Percentiles rank a stretch among this genome's conserved stretches.
Evolutionary conservation across 2,888 invertebrate genomes (phyloP).

Genomic region (Notodonta dromedarius): DNA sequence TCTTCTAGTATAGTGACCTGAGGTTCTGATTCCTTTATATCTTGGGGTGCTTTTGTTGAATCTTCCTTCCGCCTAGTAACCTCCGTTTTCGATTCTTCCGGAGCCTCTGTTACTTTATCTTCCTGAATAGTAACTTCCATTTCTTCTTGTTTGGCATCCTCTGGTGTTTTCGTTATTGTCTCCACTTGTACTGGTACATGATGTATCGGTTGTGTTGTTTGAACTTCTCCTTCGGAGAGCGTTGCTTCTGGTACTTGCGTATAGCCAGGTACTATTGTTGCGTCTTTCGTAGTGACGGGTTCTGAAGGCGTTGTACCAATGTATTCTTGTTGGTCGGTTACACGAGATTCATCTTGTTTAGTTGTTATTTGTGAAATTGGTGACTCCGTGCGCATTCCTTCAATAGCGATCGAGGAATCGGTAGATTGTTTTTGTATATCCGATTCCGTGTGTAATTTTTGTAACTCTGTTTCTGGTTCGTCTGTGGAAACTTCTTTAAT

Average conservation of each 20-base stretch:
- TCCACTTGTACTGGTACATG: constrained; percentile 11
- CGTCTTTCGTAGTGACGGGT: neutral
- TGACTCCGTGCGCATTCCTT: constrained; percentile 21
- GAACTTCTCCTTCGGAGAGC: constrained; percentile 10
- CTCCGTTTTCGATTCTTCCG: neutral
- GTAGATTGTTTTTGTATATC: constrained; percentile 21
- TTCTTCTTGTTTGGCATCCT: neutral
- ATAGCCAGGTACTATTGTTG: neutral
- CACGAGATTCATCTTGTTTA: constrained; percentile 25
- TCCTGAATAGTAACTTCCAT: neutral
- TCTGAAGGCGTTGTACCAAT: neutral
- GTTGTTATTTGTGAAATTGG: constrained; percentile 21
- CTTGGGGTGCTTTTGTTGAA: neutral
- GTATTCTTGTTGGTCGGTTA: constrained; percentile 22
- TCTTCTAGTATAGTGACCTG: neutral
- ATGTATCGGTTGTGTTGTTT: constrained; percentile 18
- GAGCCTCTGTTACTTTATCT: neutral
- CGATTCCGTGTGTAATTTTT: neutral
- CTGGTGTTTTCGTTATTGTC: constrained; percentile 2
- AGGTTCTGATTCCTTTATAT: neutral
- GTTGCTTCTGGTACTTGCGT: constrained; percentile 13
- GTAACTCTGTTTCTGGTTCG: constrained; percentile 10
- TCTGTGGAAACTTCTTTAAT: constrained; percentile 13
- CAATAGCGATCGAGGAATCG: constrained; percentile 10
- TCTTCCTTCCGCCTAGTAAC: neutral